Evolutionary conservation across 1,140 invertebrate species (phyloP).

Genomic region (Zaprionus tsacasi): DNA sequence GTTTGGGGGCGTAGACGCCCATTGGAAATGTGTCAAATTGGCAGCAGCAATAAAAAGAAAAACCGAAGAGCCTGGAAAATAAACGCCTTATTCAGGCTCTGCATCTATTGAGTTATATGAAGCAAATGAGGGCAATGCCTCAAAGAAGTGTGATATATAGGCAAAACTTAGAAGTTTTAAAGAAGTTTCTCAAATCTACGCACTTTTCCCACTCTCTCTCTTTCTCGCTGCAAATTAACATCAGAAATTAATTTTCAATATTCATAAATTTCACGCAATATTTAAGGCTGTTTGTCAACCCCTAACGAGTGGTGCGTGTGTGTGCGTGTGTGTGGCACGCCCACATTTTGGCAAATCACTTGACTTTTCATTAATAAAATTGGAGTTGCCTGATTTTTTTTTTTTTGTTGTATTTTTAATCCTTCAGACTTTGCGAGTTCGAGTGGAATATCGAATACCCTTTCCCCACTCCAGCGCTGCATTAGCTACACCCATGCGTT

Average conservation of each 20-base stretch:
- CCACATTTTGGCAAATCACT: constrained; percentile 71
- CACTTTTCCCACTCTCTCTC: no score
- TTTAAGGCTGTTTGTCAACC: constrained; percentile 50
- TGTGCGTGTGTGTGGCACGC: constrained; percentile 56
- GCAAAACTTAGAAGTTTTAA: background rate
- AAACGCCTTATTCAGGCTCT: background rate
- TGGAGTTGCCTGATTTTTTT: constrained; percentile 56
- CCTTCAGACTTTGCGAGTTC: constrained; percentile 5
- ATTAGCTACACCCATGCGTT: constrained; percentile 52
- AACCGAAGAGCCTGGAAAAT: background rate
- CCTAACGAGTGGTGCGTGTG: constrained; percentile 55
- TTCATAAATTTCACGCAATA: constrained; percentile 38
- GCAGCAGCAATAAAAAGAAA: background rate
- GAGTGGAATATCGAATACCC: constrained; percentile 41
- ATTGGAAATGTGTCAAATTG: constrained; percentile 71
- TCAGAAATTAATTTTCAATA: constrained; percentile 16
- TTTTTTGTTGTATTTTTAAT: constrained; percentile 18
- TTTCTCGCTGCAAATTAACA: no score
- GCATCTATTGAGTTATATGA: constrained; percentile 1
- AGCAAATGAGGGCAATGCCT: background rate
- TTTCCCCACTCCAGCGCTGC: constrained; percentile 3
- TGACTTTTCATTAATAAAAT: constrained; percentile 82
- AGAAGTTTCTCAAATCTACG: no score
- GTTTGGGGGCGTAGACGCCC: constrained; percentile 14
- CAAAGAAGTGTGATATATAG: background rate